Evolutionary conservation across 2,113 vertebrate genomes (phyloP).

Genomic region (Channa maculata): DNA sequence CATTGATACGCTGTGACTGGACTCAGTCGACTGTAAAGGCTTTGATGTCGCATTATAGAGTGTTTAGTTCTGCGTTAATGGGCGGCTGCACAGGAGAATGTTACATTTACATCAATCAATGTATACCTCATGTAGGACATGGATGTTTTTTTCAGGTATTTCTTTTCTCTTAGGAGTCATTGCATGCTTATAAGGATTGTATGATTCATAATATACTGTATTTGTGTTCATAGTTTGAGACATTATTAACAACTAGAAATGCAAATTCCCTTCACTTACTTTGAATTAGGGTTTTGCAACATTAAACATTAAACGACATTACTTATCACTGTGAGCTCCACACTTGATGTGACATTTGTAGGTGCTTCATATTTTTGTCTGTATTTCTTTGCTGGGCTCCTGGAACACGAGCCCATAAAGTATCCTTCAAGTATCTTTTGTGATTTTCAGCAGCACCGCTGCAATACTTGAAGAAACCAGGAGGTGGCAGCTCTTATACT

Average conservation of each 20-base stretch:
- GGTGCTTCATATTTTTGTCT: not conserved
- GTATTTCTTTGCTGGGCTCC: not conserved
- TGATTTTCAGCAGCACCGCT: conserved; percentile 31
- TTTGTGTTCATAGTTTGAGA: no score
- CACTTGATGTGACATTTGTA: not conserved
- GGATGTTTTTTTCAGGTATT: not conserved
- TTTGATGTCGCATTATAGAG: conserved; percentile 75
- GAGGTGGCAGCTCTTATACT: conserved; percentile 85
- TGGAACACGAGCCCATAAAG: not conserved
- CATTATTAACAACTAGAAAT: not conserved
- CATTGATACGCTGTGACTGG: conserved; percentile 81
- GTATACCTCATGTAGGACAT: conserved; percentile 37
- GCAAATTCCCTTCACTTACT: not conserved
- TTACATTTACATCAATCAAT: conserved; percentile 74
- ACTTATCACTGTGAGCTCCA: not conserved
- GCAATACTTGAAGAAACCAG: conserved; percentile 76
- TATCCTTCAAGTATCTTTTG: not conserved
- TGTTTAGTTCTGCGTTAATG: conserved; percentile 79
- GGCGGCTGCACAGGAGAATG: conserved; percentile 67
- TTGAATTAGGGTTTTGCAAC: no score
- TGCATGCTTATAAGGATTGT: no score
- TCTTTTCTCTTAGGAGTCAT: not conserved
- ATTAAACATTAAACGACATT: no score
- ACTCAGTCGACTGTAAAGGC: conserved; percentile 74
- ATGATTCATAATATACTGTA: no score